Evolutionary conservation across 1,140 invertebrate genomes (phyloP).

Genomic region (Lordiphosa mommai): DNA sequence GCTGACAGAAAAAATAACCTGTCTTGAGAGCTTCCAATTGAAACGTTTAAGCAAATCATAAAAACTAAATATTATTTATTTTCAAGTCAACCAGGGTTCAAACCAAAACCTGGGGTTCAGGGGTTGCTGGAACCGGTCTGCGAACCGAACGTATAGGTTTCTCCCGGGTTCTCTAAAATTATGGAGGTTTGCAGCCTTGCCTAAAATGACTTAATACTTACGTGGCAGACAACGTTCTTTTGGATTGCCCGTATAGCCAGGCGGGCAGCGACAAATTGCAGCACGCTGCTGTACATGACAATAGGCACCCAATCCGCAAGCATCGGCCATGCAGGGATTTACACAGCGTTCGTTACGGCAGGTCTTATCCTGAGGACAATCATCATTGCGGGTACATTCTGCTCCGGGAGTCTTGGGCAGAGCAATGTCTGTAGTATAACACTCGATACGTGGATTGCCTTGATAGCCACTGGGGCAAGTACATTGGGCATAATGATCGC

Average conservation of each 20-base stretch:
- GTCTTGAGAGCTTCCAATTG: no score
- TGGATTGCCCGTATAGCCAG: slow-evolving; percentile 88
- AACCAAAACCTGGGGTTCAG: no score
- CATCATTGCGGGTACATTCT: slow-evolving; percentile 88
- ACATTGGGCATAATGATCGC: slow-evolving; percentile 88
- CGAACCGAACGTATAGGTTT: no score
- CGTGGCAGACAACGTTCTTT: slow-evolving; percentile 86
- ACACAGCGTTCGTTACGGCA: slow-evolving; percentile 88
- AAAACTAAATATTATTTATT: no score
- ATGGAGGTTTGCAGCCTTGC: no score
- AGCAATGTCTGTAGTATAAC: slow-evolving; percentile 80
- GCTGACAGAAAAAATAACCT: no score
- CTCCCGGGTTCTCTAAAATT: no score
- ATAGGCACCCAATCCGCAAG: slow-evolving; percentile 88
- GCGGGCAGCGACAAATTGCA: slow-evolving; percentile 89
- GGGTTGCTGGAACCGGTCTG: no score
- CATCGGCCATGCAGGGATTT: slow-evolving; percentile 86
- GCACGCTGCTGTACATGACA: slow-evolving; percentile 88
- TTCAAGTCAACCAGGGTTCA: no score
- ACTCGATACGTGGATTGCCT: slow-evolving; percentile 91
- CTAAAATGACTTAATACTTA: slow-evolving; percentile 83
- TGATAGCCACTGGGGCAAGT: slow-evolving; percentile 88
- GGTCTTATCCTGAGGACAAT: slow-evolving; percentile 86
- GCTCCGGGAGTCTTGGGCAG: slow-evolving; percentile 80
- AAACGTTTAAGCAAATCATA: no score